Conservation (phyloP, 2,797 vertebrate species). For the Gobio occitaniae region DNA sequence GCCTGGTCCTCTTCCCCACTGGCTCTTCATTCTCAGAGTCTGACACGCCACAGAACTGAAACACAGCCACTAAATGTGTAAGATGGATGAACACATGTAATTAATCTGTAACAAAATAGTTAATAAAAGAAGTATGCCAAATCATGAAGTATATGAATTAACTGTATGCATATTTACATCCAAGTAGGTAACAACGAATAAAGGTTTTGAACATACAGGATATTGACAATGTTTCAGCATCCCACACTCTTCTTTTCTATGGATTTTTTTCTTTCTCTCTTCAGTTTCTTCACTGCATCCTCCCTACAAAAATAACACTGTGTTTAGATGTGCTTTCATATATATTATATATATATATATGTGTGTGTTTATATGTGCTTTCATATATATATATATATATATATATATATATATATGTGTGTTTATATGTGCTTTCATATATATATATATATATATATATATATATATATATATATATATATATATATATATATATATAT, state of each 20-base stretch:
- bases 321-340: not conserved
- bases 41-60: slow-evolving; percentile 84
- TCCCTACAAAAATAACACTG: slow-evolving; percentile 54
- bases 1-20: slow-evolving; percentile 80
- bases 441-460: not conserved
- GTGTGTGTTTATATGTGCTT: no score
- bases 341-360: not conserved
- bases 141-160: not conserved
- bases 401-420: no score
- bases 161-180: not conserved
- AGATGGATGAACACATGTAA: not conserved
- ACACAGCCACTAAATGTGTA: not conserved
- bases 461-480: not conserved
- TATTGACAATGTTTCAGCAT: slow-evolving; percentile 58
- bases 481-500: not conserved
- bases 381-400: not conserved
- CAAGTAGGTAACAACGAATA: not conserved
- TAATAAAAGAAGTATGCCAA: not conserved
- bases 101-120: not conserved
- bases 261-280: slow-evolving; percentile 67
- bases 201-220: slow-evolving; percentile 61
- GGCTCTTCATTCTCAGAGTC: slow-evolving; percentile 97
- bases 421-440: no score
- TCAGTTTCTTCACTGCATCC: slow-evolving; percentile 68
- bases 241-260: slow-evolving; percentile 65